Evolutionary conservation across 2,888 invertebrate genomes (phyloP), one percentile per base, ranked within the genome.

Genomic region (Chrysodeixis includens): DNA sequence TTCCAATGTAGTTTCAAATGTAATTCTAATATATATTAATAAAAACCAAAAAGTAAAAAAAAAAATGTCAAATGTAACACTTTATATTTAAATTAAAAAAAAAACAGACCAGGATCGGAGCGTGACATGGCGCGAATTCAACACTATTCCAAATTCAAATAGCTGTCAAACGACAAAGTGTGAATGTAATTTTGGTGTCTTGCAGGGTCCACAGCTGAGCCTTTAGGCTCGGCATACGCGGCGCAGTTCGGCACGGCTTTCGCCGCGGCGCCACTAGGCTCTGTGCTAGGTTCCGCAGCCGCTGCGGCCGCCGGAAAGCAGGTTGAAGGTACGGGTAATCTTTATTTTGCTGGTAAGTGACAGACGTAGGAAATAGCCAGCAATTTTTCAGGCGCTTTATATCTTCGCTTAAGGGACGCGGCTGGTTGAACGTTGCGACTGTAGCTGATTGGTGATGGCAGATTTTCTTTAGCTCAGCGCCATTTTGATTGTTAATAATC

Each of bases 271-370:
- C 95, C 96, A 63, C 94, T 96, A 76, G 95, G 96, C 73, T 95
- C 96, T 66, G 97, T 97, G 76, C 96, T 97, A 71, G 97, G 97
- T 54, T 96, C 97, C 51, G 96, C 97, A 46, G 97, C 97, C 30
- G 97, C 97, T 26, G 97, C 97, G 7, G 97, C 97, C 57, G 97
- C 97, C 73, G 98, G 97, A 71, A 99, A 99, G 92, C 99, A 99
- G 94, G 97, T 98, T 85, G 99, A 99, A 96, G 98, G 97, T 97
- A 91, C 89, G 91, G 74, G 77, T 74, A 74, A 66, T 66, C 68
- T 66, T 71, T 69, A 62, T 70, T 74, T 74, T 63, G 78, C 63
- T 74, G 74, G 74, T 74, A 74, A 74, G 74, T 74, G 46, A 49
- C 46, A 49, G 46, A 20, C 46, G 74, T 66, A 76, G 57, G 62